Base-by-base conservation (phyloP, 1,140 invertebrate species). In the roundworm (Caenorhabditis elegans) region DNA sequence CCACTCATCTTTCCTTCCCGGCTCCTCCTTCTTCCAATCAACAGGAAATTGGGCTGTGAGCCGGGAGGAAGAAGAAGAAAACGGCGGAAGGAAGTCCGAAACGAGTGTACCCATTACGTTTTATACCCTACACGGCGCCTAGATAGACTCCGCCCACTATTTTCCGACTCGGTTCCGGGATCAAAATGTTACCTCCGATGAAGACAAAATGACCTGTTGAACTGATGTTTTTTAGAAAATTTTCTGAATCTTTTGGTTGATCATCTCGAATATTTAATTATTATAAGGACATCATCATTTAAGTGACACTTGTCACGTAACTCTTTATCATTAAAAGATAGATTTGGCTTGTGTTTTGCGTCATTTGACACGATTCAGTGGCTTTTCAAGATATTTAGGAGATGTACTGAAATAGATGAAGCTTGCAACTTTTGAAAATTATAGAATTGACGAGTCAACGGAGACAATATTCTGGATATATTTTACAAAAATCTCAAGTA, bases 41-140 rank as follows among this genome's bases (percentile, higher is more conserved):
- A 39, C 60, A 70, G 60, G 60, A 70, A 60, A 70, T 70, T 70
- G 31, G 60, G 60, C 31, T 19, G 60, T 36, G 60, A 70, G 39
- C 6, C n/a, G 39, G 39, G 39, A 70, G 60, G 19, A 39, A 60
- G 19, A 70, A 36, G 60, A 39, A 70, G 34, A 39, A 70, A 70
- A 70, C n/a, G 28, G 34, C 60, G 60, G 34, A 70, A 19, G 60
- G 60, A 70, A 70, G 53, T 70, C 60, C 34, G 34, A 70, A 70
- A 70, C 60, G 31, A 70, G 34, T 43, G 34, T 39, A 70, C 34
- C 60, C 60, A 22, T 70, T 70, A 39, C 34, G 60, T 70, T 70
- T 70, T 70, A 70, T 70, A 70, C 60, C 60, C 55, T n/a, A 15
- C n/a, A 6, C 31, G n/a, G 13, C n/a, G 5, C 39, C 39, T 8